Evolutionary conservation across 2,113 vertebrate species (phyloP), one percentile per base, ranked within the genome.

Genomic region (Ginglymostoma cirratum): DNA sequence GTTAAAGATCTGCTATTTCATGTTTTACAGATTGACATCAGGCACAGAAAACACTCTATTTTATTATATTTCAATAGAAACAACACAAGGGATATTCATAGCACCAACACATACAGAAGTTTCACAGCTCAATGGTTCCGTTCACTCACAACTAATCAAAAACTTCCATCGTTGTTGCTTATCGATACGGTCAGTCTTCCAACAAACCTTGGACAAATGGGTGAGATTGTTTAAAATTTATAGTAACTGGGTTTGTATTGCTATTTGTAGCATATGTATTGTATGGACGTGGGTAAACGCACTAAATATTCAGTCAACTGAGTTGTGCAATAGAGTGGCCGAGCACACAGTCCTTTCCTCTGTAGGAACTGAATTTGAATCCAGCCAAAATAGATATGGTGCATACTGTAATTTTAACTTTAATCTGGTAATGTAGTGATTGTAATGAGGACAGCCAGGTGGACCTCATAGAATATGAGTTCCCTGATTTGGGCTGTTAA

Each of bases 131-230:
- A 97, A 98, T 2, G 99, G 99, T 96, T 98, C 98, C 96, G 97
- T 99, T 96, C 99, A 99, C 96, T 98, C 98, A 0, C 98, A 98
- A 96, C 97, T 99, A 96, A 98, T 99, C 52, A 98, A 98, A 96
- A 99, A 99, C 97, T 99, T 99, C 97, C 98, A 99, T 97, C 98
- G 98, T 95, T 99, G 99, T 97, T 99, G 99, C 97, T 98, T 99
- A 95, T 98, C 98, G 93, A 99, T 99, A 96, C 98, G 98, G 23
- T 97, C 98, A 0, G 10, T 98, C 92, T 99, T 99, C 96, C 98
- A 99, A 96, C 98, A 99, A 97, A 98, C 98, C 85, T 95, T 98
- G 96, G 97, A 96, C 0, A 96, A 98, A 96, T 97, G 98, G 97
- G 99, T 99, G 97, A 96, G 97, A 12, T 52, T 72, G 27, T 52